These are phyloP conservation scores for Mormyrus proboscirostris DNA, from an alignment of 2,797 vertebrate species.

Conservation along the genomic window DNA sequence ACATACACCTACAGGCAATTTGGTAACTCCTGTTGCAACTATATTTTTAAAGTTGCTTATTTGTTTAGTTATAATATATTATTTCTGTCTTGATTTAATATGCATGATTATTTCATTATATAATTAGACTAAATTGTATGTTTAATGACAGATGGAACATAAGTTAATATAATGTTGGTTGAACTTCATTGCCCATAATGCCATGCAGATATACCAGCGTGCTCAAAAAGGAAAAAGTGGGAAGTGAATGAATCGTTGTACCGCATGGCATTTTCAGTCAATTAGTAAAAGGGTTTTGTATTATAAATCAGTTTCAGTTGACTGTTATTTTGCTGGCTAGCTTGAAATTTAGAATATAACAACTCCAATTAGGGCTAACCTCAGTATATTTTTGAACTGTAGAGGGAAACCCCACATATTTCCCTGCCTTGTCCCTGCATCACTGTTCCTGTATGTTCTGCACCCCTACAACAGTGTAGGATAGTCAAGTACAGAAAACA, in stretches of 20 bases:
- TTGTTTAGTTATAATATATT: background rate
- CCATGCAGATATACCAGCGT: too few relatives aligned
- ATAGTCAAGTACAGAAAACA: background rate
- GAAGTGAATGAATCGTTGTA: too few relatives aligned
- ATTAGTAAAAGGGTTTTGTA: too few relatives aligned
- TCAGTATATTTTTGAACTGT: background rate
- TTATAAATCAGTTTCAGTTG: too few relatives aligned
- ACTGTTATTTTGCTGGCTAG: too few relatives aligned
- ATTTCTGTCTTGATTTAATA: background rate
- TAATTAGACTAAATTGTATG: background rate
- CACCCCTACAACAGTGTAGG: background rate
- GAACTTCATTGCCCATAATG: too few relatives aligned
- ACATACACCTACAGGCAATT: background rate
- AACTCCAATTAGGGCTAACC: background rate
- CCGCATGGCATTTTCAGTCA: too few relatives aligned
- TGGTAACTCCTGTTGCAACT: background rate
- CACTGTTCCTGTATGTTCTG: background rate
- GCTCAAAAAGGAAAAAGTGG: too few relatives aligned
- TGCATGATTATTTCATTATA: background rate
- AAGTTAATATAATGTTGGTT: too few relatives aligned
- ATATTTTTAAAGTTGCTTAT: background rate
- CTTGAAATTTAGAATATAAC: too few relatives aligned
- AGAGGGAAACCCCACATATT: background rate
- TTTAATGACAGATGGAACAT: background rate
- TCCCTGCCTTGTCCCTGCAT: background rate